A percentile compares a stretch with the other conserved stretches of the same genome.
phyloP scores from a whole-genome alignment of 2,113 vertebrate species.

The Myotis brandtii region DNA sequence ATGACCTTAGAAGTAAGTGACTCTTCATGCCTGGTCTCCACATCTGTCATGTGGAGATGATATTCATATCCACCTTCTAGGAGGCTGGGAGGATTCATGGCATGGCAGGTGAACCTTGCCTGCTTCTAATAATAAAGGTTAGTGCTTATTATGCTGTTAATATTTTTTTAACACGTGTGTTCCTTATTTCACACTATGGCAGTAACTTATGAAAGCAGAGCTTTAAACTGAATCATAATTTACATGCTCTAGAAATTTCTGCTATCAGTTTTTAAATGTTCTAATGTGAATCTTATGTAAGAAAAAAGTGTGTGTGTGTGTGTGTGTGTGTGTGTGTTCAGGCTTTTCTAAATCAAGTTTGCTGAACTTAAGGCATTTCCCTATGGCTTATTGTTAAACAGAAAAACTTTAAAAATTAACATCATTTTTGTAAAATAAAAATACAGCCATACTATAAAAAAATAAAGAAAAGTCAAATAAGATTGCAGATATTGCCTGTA shows the following conservation, averaged over 20 bases:
- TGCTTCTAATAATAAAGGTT: background rate
- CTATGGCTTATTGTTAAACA: background rate
- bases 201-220: background rate
- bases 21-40: background rate
- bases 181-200: background rate
- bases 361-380: background rate
- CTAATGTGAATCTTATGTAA: background rate
- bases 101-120: background rate
- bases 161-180: background rate
- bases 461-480: conserved; percentile 15
- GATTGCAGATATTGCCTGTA: background rate
- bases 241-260: conserved; percentile 45
- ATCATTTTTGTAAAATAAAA: conserved; percentile 43
- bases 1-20: background rate
- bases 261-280: background rate
- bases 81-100: background rate
- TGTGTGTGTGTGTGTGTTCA: background rate
- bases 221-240: conserved; percentile 45
- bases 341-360: background rate
- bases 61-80: accelerated
- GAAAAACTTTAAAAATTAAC: background rate
- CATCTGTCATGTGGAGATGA: accelerated
- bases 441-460: background rate
- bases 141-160: background rate
- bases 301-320: background rate